These are phyloP conservation scores for Drosophila sechellia DNA, from an alignment of 1,140 invertebrate species.

Conservation along the genomic window DNA sequence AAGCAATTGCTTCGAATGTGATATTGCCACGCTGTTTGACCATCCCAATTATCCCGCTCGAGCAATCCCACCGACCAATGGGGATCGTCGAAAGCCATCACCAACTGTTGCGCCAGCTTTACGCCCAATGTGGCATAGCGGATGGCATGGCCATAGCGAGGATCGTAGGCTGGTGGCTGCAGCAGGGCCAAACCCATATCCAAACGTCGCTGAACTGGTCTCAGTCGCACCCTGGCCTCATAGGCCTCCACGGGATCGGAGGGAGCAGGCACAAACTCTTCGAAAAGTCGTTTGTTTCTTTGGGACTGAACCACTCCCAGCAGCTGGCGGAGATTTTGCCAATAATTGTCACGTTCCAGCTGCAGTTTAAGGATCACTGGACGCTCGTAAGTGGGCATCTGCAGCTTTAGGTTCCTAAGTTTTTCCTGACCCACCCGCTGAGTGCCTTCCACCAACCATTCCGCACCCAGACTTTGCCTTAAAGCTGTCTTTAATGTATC, in stretches of 20 bases:
- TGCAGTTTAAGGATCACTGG: conserved; percentile 34
- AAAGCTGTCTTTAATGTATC: conserved; percentile 51
- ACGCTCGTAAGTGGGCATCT: conserved; percentile 52
- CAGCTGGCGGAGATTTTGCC: conserved; percentile 63
- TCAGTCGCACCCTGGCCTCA: conserved; percentile 58
- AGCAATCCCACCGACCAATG: conserved; percentile 94
- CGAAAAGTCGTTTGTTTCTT: conserved; percentile 45
- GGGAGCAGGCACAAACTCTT: conserved; percentile 33
- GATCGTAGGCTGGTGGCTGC: conserved; percentile 96
- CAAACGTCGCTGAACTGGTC: conserved; percentile 97
- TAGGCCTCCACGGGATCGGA: conserved; percentile 63
- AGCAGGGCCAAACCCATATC: conserved; percentile 98
- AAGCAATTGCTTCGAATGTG: conserved; percentile 95
- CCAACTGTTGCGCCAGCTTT: conserved; percentile 96
- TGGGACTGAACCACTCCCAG: conserved; percentile 44
- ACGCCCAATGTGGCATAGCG: conserved; percentile 98
- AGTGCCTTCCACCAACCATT: conserved; percentile 68
- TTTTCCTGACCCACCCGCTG: conserved; percentile 58
- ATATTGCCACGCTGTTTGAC: conserved; percentile 94
- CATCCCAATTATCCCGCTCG: conserved; percentile 94
- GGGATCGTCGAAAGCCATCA: conserved; percentile 97
- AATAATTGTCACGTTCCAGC: conserved; percentile 64
- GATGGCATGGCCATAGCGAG: conserved; percentile 92
- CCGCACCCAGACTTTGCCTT: conserved; percentile 48
- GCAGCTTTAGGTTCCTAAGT: conserved; percentile 43